These are phyloP conservation scores for Tricholauxania praeusta DNA, from an alignment of 2,888 invertebrate genomes.

Conservation along the genomic window DNA sequence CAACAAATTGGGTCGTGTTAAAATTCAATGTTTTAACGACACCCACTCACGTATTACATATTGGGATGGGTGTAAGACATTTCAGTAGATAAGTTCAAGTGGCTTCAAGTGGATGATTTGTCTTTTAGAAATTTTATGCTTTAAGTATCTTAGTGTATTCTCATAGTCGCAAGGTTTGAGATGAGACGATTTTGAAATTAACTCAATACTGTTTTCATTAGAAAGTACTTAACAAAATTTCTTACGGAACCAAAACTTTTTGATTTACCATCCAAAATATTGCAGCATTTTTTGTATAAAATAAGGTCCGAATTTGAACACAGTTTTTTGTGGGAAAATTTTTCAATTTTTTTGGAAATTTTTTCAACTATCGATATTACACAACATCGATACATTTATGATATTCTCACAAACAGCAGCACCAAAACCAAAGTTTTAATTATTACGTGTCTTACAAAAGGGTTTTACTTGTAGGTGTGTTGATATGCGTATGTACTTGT, in stretches of 20 bases:
- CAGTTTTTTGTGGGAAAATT: too few relatives aligned
- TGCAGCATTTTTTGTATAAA: too few relatives aligned
- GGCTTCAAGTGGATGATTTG: slow-evolving; percentile 29
- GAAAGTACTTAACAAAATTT: too few relatives aligned
- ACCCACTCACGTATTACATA: slow-evolving; percentile 1
- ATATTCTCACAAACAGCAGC: too few relatives aligned
- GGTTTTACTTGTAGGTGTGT: slow-evolving; percentile 26
- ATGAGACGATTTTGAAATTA: neutral
- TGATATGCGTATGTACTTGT: slow-evolving; percentile 26
- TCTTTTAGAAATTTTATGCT: slow-evolving; percentile 12
- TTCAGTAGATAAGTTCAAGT: neutral
- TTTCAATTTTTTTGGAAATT: too few relatives aligned
- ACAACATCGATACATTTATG: too few relatives aligned
- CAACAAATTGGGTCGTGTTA: slow-evolving; percentile 35
- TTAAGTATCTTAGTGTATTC: neutral
- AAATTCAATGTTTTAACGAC: slow-evolving; percentile 25
- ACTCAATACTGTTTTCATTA: too few relatives aligned
- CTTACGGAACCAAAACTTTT: too few relatives aligned
- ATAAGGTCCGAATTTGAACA: too few relatives aligned
- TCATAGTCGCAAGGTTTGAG: neutral
- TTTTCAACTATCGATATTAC: too few relatives aligned
- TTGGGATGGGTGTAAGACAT: slow-evolving; percentile 32
- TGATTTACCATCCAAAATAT: too few relatives aligned
- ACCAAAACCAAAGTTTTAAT: neutral
- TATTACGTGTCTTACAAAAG: slow-evolving; percentile 23